A percentile compares a stretch with the other conserved stretches of the same genome.
Evolutionary conservation across 1,140 invertebrate genomes (phyloP).

Genomic region (Uloborus diversus): DNA sequence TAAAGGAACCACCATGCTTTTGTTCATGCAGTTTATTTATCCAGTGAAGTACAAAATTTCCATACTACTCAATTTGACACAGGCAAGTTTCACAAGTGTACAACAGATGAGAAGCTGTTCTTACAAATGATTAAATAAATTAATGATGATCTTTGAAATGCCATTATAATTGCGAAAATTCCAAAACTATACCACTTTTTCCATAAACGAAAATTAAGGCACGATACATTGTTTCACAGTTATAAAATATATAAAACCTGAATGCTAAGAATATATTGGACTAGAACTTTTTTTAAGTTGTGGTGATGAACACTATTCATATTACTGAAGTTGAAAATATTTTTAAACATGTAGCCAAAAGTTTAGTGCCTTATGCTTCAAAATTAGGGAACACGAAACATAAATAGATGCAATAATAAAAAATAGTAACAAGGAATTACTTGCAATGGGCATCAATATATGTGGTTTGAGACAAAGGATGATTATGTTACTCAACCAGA

Average conservation of each 20-base stretch:
- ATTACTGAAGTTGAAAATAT: background rate
- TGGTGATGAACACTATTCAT: background rate
- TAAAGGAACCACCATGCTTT: background rate
- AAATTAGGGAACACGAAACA: background rate
- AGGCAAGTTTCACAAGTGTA: background rate
- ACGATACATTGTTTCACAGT: background rate
- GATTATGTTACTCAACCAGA: no score
- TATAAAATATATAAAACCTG: background rate
- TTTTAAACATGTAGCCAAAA: background rate
- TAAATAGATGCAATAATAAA: background rate
- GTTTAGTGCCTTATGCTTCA: background rate
- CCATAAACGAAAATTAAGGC: conserved; percentile 22
- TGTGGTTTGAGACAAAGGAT: no score
- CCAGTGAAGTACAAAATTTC: conserved; percentile 1
- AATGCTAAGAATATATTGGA: background rate
- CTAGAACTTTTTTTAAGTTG: background rate
- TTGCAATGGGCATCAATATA: no score
- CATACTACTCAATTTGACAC: background rate
- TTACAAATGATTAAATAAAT: background rate
- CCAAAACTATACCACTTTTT: background rate
- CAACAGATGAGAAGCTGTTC: background rate
- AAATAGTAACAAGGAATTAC: no score
- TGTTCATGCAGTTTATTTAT: conserved; percentile 25
- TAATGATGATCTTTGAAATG: background rate
- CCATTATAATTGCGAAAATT: background rate